Evolutionary conservation across 2,888 invertebrate genomes (phyloP).

Genomic region (Heliothis peltigera): DNA sequence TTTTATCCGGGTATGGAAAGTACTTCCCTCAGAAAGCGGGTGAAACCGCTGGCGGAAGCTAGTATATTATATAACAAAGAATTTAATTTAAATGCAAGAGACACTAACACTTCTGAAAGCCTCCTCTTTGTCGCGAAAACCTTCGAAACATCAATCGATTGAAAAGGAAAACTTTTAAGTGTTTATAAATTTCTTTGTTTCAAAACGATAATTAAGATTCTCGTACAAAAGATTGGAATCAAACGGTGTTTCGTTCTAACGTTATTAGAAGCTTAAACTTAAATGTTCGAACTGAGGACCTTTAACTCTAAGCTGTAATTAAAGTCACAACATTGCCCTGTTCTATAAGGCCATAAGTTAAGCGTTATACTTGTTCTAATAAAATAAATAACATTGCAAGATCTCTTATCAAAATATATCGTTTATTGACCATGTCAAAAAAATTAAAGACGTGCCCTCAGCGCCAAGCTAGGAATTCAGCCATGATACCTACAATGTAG

Average conservation of each 20-base stretch:
- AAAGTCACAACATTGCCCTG: constrained; percentile 67
- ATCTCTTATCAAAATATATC: no score
- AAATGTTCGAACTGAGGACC: constrained; percentile 65
- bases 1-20: no score
- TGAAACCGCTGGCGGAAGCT: no score
- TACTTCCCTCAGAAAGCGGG: no score
- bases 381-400: no score
- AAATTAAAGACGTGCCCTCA: no score
- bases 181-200: background rate
- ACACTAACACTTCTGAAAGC: background rate
- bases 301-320: constrained; percentile 71
- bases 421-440: no score
- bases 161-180: constrained; percentile 8
- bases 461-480: no score
- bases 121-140: background rate
- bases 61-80: no score
- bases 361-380: constrained; percentile 36
- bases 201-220: constrained; percentile 15
- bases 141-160: background rate
- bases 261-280: constrained; percentile 54
- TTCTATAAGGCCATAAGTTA: constrained; percentile 48
- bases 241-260: constrained; percentile 50
- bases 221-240: constrained; percentile 27
- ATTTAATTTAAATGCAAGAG: background rate
- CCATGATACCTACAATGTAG: no score